phyloP scores from a whole-genome alignment of 2,888 invertebrate species.

The Parnassius glacialis region DNA sequence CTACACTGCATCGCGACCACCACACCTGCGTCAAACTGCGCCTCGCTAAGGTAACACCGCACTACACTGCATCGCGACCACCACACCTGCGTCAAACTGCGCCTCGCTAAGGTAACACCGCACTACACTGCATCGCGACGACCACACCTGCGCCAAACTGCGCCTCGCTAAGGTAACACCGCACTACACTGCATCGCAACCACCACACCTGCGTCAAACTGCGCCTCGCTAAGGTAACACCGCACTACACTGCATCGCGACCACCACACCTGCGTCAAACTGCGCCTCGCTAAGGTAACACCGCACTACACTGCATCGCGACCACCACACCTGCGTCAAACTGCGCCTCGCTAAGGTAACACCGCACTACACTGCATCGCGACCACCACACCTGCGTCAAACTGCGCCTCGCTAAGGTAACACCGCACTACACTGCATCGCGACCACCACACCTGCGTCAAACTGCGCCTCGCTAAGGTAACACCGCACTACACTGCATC shows the following conservation, averaged over 20 bases:
- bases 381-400: slow-evolving; percentile 92
- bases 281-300: slow-evolving; percentile 87
- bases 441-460: background rate
- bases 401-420: slow-evolving; percentile 91
- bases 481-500: no score
- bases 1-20: no score
- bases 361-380: slow-evolving; percentile 62
- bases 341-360: slow-evolving; percentile 73
- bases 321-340: slow-evolving; percentile 83
- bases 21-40: no score
- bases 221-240: no score
- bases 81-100: no score
- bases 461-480: no score
- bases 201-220: background rate
- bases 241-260: no score
- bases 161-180: slow-evolving; percentile 88
- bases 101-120: no score
- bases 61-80: no score
- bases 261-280: slow-evolving; percentile 90
- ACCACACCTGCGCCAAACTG: slow-evolving; percentile 91
- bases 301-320: no score
- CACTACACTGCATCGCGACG: slow-evolving; percentile 80
- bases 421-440: background rate
- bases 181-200: background rate
- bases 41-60: no score